A percentile compares a stretch with the other conserved stretches of the same genome.
Evolutionary conservation across 2,888 invertebrate species (phyloP).

Genomic region (Caenorhabditis drosophilae): DNA sequence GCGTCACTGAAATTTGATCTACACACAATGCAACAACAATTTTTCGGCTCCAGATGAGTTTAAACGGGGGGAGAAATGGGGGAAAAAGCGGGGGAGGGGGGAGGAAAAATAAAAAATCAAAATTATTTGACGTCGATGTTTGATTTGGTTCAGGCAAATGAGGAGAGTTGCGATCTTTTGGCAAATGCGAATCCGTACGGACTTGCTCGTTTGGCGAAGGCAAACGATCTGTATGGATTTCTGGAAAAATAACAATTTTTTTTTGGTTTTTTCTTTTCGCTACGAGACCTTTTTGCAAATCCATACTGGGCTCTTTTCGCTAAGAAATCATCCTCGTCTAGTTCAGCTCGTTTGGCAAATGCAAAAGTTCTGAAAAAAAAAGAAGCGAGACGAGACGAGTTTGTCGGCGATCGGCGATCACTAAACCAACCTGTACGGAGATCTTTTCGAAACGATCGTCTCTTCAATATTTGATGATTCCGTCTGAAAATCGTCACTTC

Average conservation of each 20-base stretch:
- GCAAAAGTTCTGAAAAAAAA: constrained; percentile 39
- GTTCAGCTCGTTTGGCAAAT: constrained; percentile 44
- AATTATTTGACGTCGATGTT: constrained; percentile 3
- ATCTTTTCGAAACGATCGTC: constrained; percentile 27
- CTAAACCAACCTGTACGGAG: constrained; percentile 30
- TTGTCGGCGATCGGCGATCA: background rate
- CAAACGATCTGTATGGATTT: constrained; percentile 43
- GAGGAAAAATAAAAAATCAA: constrained; percentile 1
- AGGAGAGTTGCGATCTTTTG: constrained; percentile 40
- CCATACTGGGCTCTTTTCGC: constrained; percentile 47
- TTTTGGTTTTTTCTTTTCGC: background rate
- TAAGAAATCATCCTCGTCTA: constrained; percentile 34
- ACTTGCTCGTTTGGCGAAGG: constrained; percentile 49
- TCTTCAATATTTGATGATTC: constrained; percentile 3
- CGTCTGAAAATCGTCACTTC: no score
- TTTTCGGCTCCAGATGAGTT: background rate
- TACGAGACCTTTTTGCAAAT: constrained; percentile 45
- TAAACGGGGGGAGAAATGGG: background rate
- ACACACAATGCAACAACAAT: constrained; percentile 36
- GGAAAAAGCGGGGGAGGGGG: constrained; percentile 9
- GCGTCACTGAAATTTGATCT: no score
- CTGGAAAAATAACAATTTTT: constrained; percentile 11
- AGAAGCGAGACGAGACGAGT: background rate
- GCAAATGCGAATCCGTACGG: constrained; percentile 54
- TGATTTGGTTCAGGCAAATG: constrained; percentile 50